Base-by-base conservation (phyloP, 2,797 vertebrate species). In the Pseudotriccus pelzelni region DNA sequence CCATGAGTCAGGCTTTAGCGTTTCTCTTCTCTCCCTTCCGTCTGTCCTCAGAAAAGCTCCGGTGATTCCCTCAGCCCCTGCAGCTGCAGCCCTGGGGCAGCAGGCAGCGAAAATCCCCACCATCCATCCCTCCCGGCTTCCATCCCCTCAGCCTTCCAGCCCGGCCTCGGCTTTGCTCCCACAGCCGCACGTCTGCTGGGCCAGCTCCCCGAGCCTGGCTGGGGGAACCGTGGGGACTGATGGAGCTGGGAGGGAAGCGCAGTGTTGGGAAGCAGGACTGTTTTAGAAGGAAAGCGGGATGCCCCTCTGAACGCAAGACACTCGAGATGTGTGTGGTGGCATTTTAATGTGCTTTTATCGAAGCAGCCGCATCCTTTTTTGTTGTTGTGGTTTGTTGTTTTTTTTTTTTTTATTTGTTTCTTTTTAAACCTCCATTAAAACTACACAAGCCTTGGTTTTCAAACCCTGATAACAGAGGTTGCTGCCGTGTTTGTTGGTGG, bases 1-100 rank as follows among this genome's bases (percentile, higher is more conserved):
- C 94, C 91, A 70, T 89, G 96, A 96, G 91, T 87, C 85, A 93
- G 84, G 44, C 79, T 79, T 8, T 84, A 85, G 63, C 55, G 70
- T 81, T 96, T 68, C 64, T 92, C 80, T 95, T 87, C 83, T 81
- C 46, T 90, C 12, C 89, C 88, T 81, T 79, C 49, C 47, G 2
- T 44, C 73, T 96, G 93, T 85, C 77, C 43, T 36, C 43, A 32
- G 89, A 87, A 77, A 23, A 49, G 78, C 70, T 28, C 36, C 14
- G 3, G 78, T n/a, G 47, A 0, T 14, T 11, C 53, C 84, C 62
- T 52, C 20, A 18, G 50, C 86, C 85, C 83, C 47, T 86, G 73
- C 77, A 93, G 55, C 89, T 73, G 5, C 73, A 52, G 64, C 14
- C 80, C 80, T 41, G 73, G 82, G 68, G 36, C 60, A 62, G 72